phyloP scores from a whole-genome alignment of 1,140 invertebrate species.

The Drosophila triauraria region DNA sequence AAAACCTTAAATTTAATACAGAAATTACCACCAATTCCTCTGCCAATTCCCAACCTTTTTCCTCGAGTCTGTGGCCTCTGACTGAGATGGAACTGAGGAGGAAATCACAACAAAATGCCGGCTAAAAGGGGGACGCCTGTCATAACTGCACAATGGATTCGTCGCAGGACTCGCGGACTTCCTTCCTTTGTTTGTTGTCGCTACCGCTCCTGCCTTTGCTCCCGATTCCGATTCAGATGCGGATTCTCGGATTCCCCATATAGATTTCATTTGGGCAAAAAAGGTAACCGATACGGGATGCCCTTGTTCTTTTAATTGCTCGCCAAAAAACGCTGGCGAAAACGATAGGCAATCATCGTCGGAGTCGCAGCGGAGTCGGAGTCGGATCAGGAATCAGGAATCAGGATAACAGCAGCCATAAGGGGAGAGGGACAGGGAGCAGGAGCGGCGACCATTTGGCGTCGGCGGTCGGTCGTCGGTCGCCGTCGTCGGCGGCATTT shows the following conservation, averaged over 20 bases:
- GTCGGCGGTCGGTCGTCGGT: constrained; percentile 27
- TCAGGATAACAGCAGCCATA: constrained; percentile 24
- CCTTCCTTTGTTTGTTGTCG: constrained; percentile 11
- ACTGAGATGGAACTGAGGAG: neutral
- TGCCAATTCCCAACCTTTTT: constrained; percentile 18
- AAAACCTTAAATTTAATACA: too few species aligned
- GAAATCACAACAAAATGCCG: constrained; percentile 9
- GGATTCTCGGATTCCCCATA: constrained; percentile 46
- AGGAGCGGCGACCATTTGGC: constrained; percentile 44
- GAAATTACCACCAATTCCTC: neutral
- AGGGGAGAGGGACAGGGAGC: neutral
- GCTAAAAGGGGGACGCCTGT: constrained; percentile 68
- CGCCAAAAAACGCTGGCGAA: constrained; percentile 37
- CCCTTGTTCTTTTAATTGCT: constrained; percentile 81
- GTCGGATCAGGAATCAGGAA: constrained; percentile 34
- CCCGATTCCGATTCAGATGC: neutral
- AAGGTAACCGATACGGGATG: constrained; percentile 72
- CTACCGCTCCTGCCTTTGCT: neutral
- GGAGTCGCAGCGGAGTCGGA: constrained; percentile 4
- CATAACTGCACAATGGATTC: constrained; percentile 76
- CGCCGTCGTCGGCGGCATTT: constrained; percentile 50
- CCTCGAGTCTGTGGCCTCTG: constrained; percentile 3
- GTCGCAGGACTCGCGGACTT: constrained; percentile 36
- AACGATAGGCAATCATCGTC: constrained; percentile 76
- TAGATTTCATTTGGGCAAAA: constrained; percentile 65